Conservation (phyloP, 2,888 invertebrate species). For the Eupithecia exiguata region DNA sequence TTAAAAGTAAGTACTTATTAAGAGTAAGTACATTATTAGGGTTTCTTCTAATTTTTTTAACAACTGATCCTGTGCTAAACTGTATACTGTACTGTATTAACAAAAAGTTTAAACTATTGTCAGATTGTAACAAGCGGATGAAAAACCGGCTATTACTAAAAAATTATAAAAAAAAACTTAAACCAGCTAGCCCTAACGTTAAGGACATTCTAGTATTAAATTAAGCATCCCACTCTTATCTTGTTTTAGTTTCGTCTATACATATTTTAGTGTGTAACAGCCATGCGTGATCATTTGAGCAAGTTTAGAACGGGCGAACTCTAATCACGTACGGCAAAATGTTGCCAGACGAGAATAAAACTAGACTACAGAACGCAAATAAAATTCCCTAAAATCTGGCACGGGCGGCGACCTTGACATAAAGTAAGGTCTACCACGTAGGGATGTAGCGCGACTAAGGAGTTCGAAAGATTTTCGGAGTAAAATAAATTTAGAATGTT, state of each 20-base stretch:
- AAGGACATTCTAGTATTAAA: neutral
- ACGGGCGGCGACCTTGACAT: slow-evolving; percentile 24
- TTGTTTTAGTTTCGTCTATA: neutral
- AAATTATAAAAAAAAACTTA: too few relatives aligned
- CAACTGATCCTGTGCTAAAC: too few relatives aligned
- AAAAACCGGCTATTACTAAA: too few relatives aligned
- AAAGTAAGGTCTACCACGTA: slow-evolving; percentile 16
- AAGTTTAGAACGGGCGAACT: neutral
- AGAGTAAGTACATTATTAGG: too few relatives aligned
- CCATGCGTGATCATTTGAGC: neutral
- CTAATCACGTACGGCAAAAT: slow-evolving; percentile 5
- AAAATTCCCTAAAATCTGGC: slow-evolving; percentile 21
- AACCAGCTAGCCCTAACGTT: neutral
- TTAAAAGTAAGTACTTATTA: too few relatives aligned
- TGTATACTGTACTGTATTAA: too few relatives aligned
- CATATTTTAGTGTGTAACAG: neutral
- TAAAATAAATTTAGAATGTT: neutral
- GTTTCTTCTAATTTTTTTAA: too few relatives aligned
- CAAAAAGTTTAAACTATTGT: too few relatives aligned
- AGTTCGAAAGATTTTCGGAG: neutral
- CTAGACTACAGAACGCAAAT: slow-evolving; percentile 12
- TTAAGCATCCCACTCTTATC: neutral
- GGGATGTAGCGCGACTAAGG: neutral
- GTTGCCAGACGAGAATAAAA: slow-evolving; percentile 13
- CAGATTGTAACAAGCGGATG: too few relatives aligned